Base-by-base conservation (phyloP, 2,797 vertebrate genomes). In the Sebastes hubbsi region DNA sequence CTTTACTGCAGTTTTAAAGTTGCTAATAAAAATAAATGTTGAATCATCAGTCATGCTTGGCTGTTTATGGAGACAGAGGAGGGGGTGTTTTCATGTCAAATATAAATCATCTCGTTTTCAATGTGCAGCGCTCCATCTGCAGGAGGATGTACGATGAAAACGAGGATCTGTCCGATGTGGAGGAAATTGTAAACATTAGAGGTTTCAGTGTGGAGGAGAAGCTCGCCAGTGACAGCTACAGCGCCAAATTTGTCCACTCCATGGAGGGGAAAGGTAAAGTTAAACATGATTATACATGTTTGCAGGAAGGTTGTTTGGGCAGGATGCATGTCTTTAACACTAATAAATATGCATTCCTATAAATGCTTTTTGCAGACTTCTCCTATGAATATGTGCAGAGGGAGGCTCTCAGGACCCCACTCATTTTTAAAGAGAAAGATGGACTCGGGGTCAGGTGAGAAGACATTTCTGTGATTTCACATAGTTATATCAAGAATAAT, bases 371-470 rank as follows among this genome's bases (percentile, higher is more conserved):
- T 91, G 81, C 96, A 99, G 98, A 99, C 93, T 99, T 99, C 90
- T 98, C 97, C 54, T 99, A 98, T 94, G 98, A 98, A 78, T 99
- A 99, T 61, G 98, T 98, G 87, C 98, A 99, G 89, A 97, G 94
- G 94, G 98, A 99, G 93, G 98, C 97, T 62, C 97, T 99, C 65
- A 94, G 95, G 89, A 93, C 95, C 68, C 98, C 98, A 11, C 97
- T 99, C 62, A 93, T 99, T 87, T 99, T 99, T 93, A 96, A 96
- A 93, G 96, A 96, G 88, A 98, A 97, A 92, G 96, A 97, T 84
- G 97, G 97, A 91, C 95, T 99, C 29, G 98, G 98, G 89, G 98
- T 99, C 95, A 98, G 97, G 98, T 99, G 96, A 97, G 96, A 70
- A 24, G 8, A 8, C 3, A 24, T 38, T 65, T 65, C 18, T 77